phyloP scores from a whole-genome alignment of 2,888 invertebrate genomes.

The Spodoptera littoralis region DNA sequence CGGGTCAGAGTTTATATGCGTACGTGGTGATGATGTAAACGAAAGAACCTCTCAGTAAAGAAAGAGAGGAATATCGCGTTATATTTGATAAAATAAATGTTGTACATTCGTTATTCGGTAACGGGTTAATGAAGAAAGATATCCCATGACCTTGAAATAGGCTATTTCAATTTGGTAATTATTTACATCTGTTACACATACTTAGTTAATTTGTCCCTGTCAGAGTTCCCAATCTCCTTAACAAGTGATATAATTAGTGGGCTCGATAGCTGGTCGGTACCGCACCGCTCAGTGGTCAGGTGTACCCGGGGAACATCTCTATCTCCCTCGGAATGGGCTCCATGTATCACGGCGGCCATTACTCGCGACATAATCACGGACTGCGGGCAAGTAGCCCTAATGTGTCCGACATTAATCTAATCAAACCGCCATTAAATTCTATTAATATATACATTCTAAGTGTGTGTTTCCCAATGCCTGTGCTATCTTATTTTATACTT shows the following conservation, averaged over 20 bases:
- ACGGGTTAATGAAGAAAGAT: too few relatives aligned
- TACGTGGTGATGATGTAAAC: neutral
- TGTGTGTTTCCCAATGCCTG: conserved; percentile 39
- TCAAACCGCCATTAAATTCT: conserved; percentile 52
- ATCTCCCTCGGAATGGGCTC: conserved; percentile 11
- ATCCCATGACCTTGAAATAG: too few relatives aligned
- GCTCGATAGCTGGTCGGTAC: conserved; percentile 15
- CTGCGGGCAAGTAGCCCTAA: conserved; percentile 13
- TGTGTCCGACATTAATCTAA: conserved; percentile 38
- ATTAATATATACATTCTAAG: conserved; percentile 52
- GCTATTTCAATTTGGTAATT: too few relatives aligned
- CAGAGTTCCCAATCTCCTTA: conserved; percentile 23
- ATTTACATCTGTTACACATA: too few relatives aligned
- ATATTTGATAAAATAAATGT: too few relatives aligned
- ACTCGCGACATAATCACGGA: conserved; percentile 6
- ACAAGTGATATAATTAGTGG: conserved; percentile 25
- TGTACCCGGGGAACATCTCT: conserved; percentile 7
- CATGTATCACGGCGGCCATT: conserved; percentile 23
- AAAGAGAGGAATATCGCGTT: too few relatives aligned
- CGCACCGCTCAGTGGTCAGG: conserved; percentile 4
- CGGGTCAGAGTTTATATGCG: conserved; percentile 5
- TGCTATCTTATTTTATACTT: conserved; percentile 44
- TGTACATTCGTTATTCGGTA: too few relatives aligned
- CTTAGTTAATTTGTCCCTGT: conserved; percentile 4
- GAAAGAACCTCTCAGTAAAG: too few relatives aligned